Base-by-base conservation (phyloP, 1,140 invertebrate genomes). In the Drosophila prosaltans region DNA sequence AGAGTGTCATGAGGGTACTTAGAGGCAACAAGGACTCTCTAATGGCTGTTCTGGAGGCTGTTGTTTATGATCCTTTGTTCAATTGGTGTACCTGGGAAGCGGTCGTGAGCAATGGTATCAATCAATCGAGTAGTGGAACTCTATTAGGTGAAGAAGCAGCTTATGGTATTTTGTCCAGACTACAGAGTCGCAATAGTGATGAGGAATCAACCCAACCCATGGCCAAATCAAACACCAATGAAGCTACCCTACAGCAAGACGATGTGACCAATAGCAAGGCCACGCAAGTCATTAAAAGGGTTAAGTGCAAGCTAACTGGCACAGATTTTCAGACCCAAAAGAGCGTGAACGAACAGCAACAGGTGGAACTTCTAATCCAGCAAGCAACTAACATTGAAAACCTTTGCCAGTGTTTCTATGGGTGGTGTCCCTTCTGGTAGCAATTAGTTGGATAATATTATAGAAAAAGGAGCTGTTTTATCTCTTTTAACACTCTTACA, bases 31-130 rank as follows among this genome's bases (percentile, higher is more conserved):
- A 99, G 90, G 99, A 99, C 92, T 99, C 98, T 91, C 93, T 99
- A 24, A 99, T 99, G 98, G 99, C 99, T 2, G 98, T 99, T 0
- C 93, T 99, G 3, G 99, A 99, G 92, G 99, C 99, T 0, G 99
- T 99, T 92, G 98, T 99, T 1, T 99, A 99, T 90, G 99, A 99
- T 94, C 99, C 99, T 0, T 93, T 99, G n/a, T 94, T 99, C 0
- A 99, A 99, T 93, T 99, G 99, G 99, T 94, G 98, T 74, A 93
- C 99, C 0, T 96, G 99, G 93, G 96, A 99, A 91, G 93, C 94
- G 69, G 92, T 95, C 68, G 93, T 95, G 69, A 91, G 91, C 2
- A 91, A 82, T 63, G 74, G 93, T 67, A 68, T 91, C 1, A 91
- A 82, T 64, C 73, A 93, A 61, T 67, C 92, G 11, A 65, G 39